phyloP scores from a whole-genome alignment of 1,140 invertebrate genomes.

The Aradophagus sp. region DNA sequence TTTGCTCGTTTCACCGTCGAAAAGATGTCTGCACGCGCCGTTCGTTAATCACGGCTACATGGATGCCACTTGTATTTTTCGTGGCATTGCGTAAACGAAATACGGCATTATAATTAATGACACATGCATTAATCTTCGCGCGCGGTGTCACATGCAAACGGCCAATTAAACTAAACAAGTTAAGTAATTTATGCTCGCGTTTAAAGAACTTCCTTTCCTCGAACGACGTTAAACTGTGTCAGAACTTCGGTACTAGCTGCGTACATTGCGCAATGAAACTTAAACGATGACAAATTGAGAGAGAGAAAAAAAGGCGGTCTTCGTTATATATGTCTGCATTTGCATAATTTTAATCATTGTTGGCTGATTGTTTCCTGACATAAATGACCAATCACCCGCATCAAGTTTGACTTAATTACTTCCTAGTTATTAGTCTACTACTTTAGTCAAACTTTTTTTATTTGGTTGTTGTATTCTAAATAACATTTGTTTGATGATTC shows the following conservation, averaged over 20 bases:
- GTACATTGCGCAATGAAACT: conserved; percentile 45
- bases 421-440: no score
- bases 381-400: no score
- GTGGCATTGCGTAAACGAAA: conserved; percentile 57
- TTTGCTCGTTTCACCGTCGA: conserved; percentile 58
- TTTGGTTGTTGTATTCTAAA: no score
- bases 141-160: conserved; percentile 51
- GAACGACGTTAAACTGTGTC: conserved; percentile 51
- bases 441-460: no score
- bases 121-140: conserved; percentile 50
- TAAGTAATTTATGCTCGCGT: conserved; percentile 55
- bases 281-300: conserved; percentile 38
- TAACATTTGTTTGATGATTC: no score
- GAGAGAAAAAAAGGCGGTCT: no score
- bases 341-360: no score
- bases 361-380: no score
- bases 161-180: conserved; percentile 57
- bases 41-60: conserved; percentile 55
- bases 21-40: conserved; percentile 55
- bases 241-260: conserved; percentile 43
- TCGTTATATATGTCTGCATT: conserved; percentile 4
- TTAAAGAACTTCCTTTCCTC: conserved; percentile 55
- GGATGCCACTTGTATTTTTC: conserved; percentile 57
- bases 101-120: conserved; percentile 54
- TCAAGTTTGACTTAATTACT: no score